Base-by-base conservation (phyloP, 2,113 vertebrate species). In the Pseudonaja textilis region DNA sequence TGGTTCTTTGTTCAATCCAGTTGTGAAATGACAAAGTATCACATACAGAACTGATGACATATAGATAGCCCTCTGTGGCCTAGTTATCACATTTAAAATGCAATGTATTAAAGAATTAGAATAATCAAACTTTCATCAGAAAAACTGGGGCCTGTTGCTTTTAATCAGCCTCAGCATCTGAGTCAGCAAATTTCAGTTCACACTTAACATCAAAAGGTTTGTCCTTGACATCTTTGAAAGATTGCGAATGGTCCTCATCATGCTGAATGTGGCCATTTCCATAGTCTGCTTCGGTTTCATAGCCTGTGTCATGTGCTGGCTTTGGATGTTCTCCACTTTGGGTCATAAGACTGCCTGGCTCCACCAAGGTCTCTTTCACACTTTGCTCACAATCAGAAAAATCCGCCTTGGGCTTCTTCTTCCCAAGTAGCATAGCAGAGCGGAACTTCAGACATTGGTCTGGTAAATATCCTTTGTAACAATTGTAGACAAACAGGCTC, bases 381-480 rank as follows among this genome's bases (percentile, higher is more conserved):
- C 98, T 98, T 7, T 98, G 98, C 93, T 99, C 99, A 0, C 98
- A 99, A 74, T 99, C 98, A 1, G 96, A 97, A 88, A 99, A 99
- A 91, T 98, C 98, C 0, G 97, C 96, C 94, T 98, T 97, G 0
- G 98, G 94, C 50, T 98, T 98, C 95, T 99, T 99, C 94, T 98
- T 98, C 1, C 97, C 97, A 1, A 99, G 98, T 56, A 99, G 93
- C 95, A 99, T 92, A 20, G 98, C 94, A 0, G 98, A 97, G 23
- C 99, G 98, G 54, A 99, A 96, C n/a, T 98, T 98, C 26, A 99
- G 96, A 96, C 99, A 99, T 12, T 98, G 98, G 1, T 97, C 97
- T 0, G 99, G 99, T 11, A 99, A 98, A 91, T 98, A 99, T 94
- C 98, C 99, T 98, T 98, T 99, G 97, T 99, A 99, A 95, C 99